These are phyloP conservation scores for Bovichtus diacanthus DNA, from an alignment of 2,797 vertebrate species.

Conservation along the genomic window DNA sequence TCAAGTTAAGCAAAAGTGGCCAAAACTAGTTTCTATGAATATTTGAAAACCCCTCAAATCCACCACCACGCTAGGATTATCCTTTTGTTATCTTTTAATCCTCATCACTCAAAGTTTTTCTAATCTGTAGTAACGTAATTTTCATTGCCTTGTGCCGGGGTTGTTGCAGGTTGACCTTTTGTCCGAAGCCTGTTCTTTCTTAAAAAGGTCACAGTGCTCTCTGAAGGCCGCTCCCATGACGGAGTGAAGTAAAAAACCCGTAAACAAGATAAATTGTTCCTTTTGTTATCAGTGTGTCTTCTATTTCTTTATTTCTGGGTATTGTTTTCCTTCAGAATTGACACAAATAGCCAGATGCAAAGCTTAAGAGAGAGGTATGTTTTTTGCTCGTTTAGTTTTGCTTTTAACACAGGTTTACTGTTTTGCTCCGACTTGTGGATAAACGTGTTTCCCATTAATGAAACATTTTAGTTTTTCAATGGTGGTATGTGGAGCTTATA, in stretches of 20 bases:
- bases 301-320: not conserved
- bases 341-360: not conserved
- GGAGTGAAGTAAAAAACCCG: not conserved
- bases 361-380: not conserved
- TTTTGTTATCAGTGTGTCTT: not conserved
- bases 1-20: conserved; percentile 11
- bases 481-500: not conserved
- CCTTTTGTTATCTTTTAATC: not conserved
- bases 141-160: not conserved
- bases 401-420: not conserved
- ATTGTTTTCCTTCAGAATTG: not conserved
- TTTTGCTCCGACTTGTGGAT: not conserved
- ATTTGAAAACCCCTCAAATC: not conserved
- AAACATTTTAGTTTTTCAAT: not conserved
- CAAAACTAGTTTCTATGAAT: not conserved
- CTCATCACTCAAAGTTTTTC: not conserved
- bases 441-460: not conserved
- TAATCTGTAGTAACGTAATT: not conserved
- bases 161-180: not conserved
- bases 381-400: not conserved
- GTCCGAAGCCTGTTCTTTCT: not conserved
- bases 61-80: not conserved
- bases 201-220: not conserved
- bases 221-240: not conserved
- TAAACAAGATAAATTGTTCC: not conserved